These are phyloP conservation scores for Dendropsophus ebraccatus DNA, from an alignment of 2,113 vertebrate genomes.

Conservation along the genomic window DNA sequence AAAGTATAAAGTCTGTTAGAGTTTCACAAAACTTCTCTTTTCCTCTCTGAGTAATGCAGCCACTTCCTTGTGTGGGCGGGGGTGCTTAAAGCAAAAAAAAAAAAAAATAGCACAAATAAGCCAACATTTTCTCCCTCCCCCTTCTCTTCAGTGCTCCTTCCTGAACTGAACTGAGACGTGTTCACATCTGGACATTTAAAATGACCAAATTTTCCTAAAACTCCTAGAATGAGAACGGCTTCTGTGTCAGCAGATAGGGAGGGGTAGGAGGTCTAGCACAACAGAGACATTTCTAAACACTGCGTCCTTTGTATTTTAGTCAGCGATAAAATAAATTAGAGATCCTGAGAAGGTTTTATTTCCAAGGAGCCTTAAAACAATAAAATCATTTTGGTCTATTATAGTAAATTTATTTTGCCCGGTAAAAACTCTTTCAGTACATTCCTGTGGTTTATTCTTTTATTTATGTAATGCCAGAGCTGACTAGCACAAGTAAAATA, in stretches of 20 bases:
- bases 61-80: constrained; percentile 81
- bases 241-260: constrained; percentile 20
- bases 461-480: not conserved
- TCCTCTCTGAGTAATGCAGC: constrained; percentile 73
- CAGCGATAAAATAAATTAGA: not conserved
- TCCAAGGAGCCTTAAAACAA: not conserved
- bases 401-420: not conserved
- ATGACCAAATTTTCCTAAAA: constrained; percentile 38
- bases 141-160: constrained; percentile 10
- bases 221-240: not conserved
- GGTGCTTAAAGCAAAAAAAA: constrained; percentile 34
- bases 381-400: not conserved
- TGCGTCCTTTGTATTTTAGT: not conserved
- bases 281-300: not conserved
- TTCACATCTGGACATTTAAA: constrained; percentile 39
- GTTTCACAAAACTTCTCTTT: constrained; percentile 72
- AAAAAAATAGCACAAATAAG: constrained; percentile 23
- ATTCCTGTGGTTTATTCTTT: not conserved
- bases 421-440: not conserved
- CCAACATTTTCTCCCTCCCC: constrained; percentile 37
- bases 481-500: not conserved
- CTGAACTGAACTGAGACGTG: constrained; percentile 6
- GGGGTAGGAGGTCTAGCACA: not conserved
- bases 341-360: not conserved
- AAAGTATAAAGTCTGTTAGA: constrained; percentile 54